Evolutionary conservation across 2,797 vertebrate genomes (phyloP).

Genomic region (Ciconia nigra): DNA sequence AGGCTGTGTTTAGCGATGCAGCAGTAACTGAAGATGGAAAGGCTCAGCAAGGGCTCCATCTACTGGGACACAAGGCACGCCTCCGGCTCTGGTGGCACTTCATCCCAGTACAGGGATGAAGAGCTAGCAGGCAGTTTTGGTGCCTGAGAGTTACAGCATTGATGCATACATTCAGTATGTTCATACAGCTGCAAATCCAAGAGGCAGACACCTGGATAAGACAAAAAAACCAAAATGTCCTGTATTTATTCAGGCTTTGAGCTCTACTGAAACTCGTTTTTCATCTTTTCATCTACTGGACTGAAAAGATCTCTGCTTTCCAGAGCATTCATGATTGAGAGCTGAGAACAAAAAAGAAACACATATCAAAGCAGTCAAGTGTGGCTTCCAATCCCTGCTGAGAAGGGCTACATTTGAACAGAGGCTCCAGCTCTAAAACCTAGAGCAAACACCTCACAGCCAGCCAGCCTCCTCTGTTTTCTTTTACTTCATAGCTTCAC

Average conservation of each 20-base stretch:
- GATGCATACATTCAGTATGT: background rate
- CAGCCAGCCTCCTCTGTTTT: background rate
- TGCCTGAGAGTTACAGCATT: background rate
- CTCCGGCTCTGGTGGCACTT: background rate
- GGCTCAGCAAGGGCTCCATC: constrained; percentile 42
- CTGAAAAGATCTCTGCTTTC: background rate
- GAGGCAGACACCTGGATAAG: too few relatives aligned
- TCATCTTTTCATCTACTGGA: too few relatives aligned
- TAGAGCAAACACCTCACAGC: background rate
- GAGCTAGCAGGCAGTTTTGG: background rate
- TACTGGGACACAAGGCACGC: constrained; percentile 1
- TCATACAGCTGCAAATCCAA: background rate
- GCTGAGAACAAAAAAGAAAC: background rate
- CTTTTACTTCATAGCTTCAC: background rate
- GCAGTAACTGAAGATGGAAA: background rate
- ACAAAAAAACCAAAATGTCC: background rate
- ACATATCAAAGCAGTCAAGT: background rate
- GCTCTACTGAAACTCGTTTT: background rate
- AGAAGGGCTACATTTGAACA: background rate
- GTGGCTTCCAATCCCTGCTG: background rate
- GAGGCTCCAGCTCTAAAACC: background rate
- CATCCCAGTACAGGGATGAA: fast-evolving
- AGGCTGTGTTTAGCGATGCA: fast-evolving
- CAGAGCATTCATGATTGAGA: background rate
- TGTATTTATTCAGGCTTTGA: background rate